phyloP scores from a whole-genome alignment of 2,113 vertebrate species.

The Atractosteus spatula region DNA sequence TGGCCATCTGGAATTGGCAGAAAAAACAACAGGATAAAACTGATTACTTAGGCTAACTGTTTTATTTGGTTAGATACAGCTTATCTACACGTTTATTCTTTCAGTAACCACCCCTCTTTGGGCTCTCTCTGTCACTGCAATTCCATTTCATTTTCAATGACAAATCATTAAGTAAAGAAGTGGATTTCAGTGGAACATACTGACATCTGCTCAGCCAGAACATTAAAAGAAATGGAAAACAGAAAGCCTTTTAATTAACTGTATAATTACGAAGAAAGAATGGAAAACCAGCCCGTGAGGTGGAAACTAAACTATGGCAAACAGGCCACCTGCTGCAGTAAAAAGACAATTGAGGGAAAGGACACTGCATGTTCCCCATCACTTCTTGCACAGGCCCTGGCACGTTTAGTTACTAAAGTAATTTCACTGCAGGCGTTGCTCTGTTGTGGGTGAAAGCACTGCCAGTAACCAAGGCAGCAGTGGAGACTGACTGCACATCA shows the following conservation, averaged over 20 bases:
- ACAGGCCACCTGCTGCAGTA: background rate
- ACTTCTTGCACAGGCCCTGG: background rate
- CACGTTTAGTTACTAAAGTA: background rate
- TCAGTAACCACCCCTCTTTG: conserved; percentile 33
- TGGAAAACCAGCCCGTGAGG: background rate
- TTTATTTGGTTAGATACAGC: background rate
- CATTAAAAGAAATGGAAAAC: conserved; percentile 19
- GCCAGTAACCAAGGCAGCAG: no score
- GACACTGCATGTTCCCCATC: background rate
- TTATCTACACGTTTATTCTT: conserved; percentile 21
- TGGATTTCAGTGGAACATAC: conserved; percentile 44
- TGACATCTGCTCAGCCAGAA: conserved; percentile 48
- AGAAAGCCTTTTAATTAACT: conserved; percentile 46
- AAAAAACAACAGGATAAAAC: conserved; percentile 1
- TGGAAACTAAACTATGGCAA: background rate
- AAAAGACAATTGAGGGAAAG: background rate
- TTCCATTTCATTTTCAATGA: conserved; percentile 55
- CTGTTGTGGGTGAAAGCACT: no score
- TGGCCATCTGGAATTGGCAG: conserved; percentile 3
- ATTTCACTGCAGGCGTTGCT: background rate
- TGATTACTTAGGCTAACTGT: background rate
- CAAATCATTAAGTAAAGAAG: conserved; percentile 46
- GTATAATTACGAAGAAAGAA: conserved; percentile 22
- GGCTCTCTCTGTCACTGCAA: conserved; percentile 42
- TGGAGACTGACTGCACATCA: no score